Base-by-base conservation (phyloP, 2,113 vertebrate genomes). In the Pluvialis apricaria region DNA sequence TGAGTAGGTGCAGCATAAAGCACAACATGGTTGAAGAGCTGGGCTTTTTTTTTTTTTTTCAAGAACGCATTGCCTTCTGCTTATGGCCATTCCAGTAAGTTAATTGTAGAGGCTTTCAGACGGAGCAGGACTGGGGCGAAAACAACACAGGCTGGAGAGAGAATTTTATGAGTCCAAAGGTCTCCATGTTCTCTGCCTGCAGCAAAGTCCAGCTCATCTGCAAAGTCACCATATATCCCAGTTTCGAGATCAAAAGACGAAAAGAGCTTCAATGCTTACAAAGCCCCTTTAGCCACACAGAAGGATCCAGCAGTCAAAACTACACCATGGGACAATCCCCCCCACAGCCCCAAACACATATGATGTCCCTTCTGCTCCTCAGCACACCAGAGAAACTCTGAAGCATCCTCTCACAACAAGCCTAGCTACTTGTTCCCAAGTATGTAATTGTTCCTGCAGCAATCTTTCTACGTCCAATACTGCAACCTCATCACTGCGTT, bases 401-500 rank as follows among this genome's bases (percentile, higher is more conserved):
- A 58, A 69, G 44, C 68, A 70, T 24, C 31, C 78, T 40, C 70
- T 88, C 64, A 20, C 36, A 62, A 49, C 55, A 25, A 87, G 45
- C 34, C 57, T 47, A 54, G 40, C 54, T 69, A 20, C 81, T 85
- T 45, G 15, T 42, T 91, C 52, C 52, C 92, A 79, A 55, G 45
- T 34, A 51, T 6, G 11, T 12, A 54, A 80, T 17, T 47, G 29
- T 31, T 87, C 36, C 84, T 90, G 91, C 78, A 64, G 86, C 84
- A 52, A 77, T 58, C 81, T 26, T 49, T 92, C 66, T 54, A 73
- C 0, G 0, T 72, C 91, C 83, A 80, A 26, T 81, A 69, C 68
- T 86, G 84, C 91, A 91, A 0, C 71, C 84, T 95, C 97, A 95
- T 92, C 89, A 34, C 54, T 49, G 49, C 51, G 54, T 69, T 77